Evolutionary conservation across 2,113 vertebrate species (phyloP).

Genomic region (Actinemys pallida): DNA sequence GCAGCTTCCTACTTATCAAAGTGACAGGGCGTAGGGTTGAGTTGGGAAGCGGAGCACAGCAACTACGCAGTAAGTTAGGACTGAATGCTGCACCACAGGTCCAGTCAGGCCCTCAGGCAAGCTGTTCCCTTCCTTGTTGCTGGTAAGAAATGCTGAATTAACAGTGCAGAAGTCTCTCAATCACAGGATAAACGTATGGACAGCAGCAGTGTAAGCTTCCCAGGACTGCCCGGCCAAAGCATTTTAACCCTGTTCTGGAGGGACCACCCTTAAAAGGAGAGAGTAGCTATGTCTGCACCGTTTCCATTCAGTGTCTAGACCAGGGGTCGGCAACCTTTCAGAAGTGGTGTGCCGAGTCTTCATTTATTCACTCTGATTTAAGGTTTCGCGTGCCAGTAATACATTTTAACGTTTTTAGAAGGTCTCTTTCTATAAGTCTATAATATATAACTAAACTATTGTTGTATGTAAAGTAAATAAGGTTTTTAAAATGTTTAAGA

Average conservation of each 20-base stretch:
- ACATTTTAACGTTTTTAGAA: no score
- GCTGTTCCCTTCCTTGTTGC: constrained; percentile 24
- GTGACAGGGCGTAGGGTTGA: background rate
- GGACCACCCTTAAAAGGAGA: background rate
- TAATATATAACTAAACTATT: no score
- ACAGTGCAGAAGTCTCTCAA: constrained; percentile 16
- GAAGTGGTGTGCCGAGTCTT: no score
- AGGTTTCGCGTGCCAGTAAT: no score
- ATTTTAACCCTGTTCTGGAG: background rate
- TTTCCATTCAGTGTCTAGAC: background rate
- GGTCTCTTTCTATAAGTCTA: no score
- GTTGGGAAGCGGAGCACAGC: background rate
- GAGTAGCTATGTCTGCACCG: background rate
- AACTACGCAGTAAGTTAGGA: background rate
- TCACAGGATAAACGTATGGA: background rate
- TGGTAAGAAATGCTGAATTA: constrained; percentile 42
- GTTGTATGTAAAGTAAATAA: no score
- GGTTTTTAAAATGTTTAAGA: no score
- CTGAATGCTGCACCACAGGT: background rate
- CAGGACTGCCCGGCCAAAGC: background rate
- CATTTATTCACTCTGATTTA: no score
- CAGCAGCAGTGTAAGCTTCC: background rate
- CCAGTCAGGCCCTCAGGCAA: background rate
- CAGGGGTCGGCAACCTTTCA: no score
- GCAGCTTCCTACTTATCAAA: background rate